Evolutionary conservation across 1,140 invertebrate genomes (phyloP), one percentile per base, ranked within the genome.

Genomic region (Thereuonema tuberculata): DNA sequence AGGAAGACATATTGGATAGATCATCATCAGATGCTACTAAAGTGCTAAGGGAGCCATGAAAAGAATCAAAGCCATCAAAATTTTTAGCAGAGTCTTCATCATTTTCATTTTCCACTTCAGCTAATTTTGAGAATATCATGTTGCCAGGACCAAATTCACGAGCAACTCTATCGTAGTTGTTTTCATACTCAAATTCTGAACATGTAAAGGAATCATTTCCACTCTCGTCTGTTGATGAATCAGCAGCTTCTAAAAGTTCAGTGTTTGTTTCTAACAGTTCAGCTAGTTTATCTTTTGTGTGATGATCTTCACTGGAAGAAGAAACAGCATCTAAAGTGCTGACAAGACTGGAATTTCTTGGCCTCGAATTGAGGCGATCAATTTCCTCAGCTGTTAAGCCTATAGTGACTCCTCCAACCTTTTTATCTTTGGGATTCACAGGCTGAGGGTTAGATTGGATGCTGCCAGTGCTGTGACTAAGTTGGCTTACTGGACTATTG

Each of bases 151-250:
- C 70, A 65, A 76, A 76, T 59, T 77, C 80, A 56, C 78, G 75
- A 29, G 70, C 71, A n/a, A 67, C 68, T 56, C 78, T 71, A 65
- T 90, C 89, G 68, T 92, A 73, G 63, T 86, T 89, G 67, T 91
- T 88, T 67, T 97, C 93, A 71, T 94, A 95, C 72, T 98, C 93
- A 69, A 96, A 96, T 76, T 98, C 93, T 0, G 93, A 97, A 74
- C 93, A 97, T 0, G 93, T 97, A 75, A 97, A 98, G 62, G 92
- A 95, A 69, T 98, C 93, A 74, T 96, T 94, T 2, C 89, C 90
- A 70, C 89, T 93, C 71, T 95, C 92, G 68, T 95, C 91, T 3
- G 91, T 92, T 1, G 89, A 91, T 2, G 89, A 91, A 59, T 78
- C 73, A 50, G 62, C 64, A 26, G 66, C 66, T 61, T 70, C 69